phyloP scores from a whole-genome alignment of 2,113 vertebrate genomes.

The Coptodon rendalli region DNA sequence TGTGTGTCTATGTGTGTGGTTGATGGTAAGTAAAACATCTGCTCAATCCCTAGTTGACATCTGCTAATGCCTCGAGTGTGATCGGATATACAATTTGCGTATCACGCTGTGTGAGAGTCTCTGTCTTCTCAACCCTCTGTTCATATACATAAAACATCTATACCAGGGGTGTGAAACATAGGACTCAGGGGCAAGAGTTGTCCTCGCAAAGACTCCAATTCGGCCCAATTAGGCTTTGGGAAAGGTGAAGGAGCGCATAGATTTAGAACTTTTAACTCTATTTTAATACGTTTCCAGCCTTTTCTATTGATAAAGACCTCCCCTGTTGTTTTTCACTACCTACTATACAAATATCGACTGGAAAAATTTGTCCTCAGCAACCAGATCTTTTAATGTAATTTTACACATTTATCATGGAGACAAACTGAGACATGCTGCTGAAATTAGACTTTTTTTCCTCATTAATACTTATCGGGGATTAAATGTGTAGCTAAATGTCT shows the following conservation, averaged over 20 bases:
- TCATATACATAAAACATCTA: neutral
- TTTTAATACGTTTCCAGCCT: neutral
- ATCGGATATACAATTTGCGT: neutral
- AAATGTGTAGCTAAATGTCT: neutral
- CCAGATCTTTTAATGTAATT: neutral
- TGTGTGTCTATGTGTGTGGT: neutral
- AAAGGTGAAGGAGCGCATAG: neutral
- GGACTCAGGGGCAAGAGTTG: neutral
- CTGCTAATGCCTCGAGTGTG: conserved; percentile 15
- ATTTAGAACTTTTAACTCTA: neutral
- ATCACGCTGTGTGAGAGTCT: neutral
- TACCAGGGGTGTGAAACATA: neutral
- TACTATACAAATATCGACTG: neutral
- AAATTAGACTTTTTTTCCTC: neutral
- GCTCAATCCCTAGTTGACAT: conserved; percentile 14
- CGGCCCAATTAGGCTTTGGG: neutral
- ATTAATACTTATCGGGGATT: neutral
- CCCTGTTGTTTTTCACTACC: neutral
- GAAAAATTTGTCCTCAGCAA: neutral
- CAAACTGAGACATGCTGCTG: neutral
- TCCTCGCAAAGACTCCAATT: neutral
- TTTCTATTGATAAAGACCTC: neutral
- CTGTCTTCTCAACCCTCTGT: neutral
- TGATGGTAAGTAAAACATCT: conserved; percentile 22
- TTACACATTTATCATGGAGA: neutral